Conservation (phyloP, 2,797 vertebrate genomes). For the Hipposideros larvatus region DNA sequence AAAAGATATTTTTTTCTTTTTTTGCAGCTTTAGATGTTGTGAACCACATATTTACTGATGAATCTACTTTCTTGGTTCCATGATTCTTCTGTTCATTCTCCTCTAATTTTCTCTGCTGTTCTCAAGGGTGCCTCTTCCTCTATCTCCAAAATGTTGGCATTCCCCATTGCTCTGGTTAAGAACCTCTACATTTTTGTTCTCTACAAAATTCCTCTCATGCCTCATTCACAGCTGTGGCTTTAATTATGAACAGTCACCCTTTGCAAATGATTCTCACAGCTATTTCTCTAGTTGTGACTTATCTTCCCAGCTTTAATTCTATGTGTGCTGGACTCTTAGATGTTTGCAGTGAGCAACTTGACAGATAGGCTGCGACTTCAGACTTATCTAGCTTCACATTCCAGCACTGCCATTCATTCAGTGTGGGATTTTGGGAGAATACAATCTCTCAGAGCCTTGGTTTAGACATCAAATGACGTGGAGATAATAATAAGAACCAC, state of each 20-base stretch:
- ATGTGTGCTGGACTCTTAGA: not conserved
- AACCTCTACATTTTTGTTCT: not conserved
- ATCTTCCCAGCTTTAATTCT: not conserved
- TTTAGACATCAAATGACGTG: not conserved
- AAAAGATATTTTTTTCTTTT: too few species aligned
- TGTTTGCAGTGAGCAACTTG: not conserved
- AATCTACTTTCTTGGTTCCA: not conserved
- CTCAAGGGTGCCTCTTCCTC: not conserved
- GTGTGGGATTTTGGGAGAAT: not conserved
- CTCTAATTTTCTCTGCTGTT: not conserved
- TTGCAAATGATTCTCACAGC: not conserved
- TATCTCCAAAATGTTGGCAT: not conserved
- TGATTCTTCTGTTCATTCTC: not conserved
- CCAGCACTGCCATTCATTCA: not conserved
- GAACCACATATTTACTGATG: not conserved
- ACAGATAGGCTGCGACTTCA: not conserved
- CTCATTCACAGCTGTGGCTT: not conserved
- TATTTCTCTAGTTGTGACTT: not conserved
- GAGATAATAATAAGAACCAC: not conserved
- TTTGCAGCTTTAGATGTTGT: not conserved
- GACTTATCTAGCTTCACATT: not conserved
- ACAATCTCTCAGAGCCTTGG: not conserved
- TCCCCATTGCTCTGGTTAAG: not conserved
- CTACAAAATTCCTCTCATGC: not conserved
- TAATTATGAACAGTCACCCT: not conserved